phyloP scores from a whole-genome alignment of 1,140 invertebrate species.

The Diachasma alloeum region DNA sequence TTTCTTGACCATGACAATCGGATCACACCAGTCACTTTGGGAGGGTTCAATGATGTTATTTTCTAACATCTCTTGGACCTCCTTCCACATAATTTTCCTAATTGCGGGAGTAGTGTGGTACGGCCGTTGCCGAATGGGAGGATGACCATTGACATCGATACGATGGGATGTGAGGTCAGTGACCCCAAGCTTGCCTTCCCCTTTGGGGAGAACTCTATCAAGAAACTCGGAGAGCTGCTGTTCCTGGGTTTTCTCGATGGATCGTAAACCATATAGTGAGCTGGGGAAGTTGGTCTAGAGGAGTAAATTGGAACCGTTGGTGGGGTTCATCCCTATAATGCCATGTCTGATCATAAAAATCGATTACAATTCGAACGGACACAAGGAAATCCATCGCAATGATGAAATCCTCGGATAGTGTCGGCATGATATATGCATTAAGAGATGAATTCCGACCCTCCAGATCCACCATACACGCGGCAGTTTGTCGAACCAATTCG shows the following conservation, averaged over 20 bases:
- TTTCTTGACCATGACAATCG: too few relatives aligned
- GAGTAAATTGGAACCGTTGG: not conserved
- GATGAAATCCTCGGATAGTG: not conserved
- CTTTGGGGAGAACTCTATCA: not conserved
- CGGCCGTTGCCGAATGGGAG: too few relatives aligned
- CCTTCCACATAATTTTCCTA: too few relatives aligned
- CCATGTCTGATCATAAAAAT: not conserved
- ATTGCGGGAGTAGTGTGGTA: too few relatives aligned
- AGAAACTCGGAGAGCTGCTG: not conserved
- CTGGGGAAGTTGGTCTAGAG: not conserved
- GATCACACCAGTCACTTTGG: too few relatives aligned
- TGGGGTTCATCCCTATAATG: too few relatives aligned
- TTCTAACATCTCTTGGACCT: too few relatives aligned
- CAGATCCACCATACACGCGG: not conserved
- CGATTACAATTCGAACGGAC: not conserved
- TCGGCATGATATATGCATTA: not conserved
- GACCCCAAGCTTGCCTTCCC: not conserved
- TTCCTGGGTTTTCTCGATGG: too few relatives aligned
- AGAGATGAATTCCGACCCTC: not conserved
- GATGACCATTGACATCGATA: constrained; percentile 45
- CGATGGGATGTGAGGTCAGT: constrained; percentile 33
- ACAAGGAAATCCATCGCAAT: not conserved
- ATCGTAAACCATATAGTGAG: not conserved
- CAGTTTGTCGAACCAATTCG: not conserved
- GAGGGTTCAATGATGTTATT: too few relatives aligned